phyloP scores from a whole-genome alignment of 2,888 invertebrate species.

The Limnephilus rhombicus region DNA sequence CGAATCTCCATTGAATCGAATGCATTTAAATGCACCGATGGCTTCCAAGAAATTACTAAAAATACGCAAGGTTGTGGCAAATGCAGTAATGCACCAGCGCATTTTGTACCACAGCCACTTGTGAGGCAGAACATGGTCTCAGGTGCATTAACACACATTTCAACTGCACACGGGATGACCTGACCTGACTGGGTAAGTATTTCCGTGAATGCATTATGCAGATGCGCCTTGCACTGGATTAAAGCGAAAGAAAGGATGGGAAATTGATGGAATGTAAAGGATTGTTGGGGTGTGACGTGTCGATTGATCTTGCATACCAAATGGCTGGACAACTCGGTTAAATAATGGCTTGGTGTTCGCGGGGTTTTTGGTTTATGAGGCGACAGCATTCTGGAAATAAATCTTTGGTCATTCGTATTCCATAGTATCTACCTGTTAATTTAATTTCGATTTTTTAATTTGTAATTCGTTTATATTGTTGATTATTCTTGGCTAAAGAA shows the following conservation, averaged over 20 bases:
- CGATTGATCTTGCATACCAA: background rate
- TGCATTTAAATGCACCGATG: background rate
- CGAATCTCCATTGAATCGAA: background rate
- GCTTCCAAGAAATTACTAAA: background rate
- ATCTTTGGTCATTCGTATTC: background rate
- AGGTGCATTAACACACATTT: background rate
- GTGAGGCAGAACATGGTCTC: background rate
- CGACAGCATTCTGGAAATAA: background rate
- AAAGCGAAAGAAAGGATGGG: slow-evolving; percentile 5
- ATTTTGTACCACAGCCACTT: background rate
- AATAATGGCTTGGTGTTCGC: background rate
- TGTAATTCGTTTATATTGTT: no score
- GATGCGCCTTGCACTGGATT: background rate
- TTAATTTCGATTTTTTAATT: no score
- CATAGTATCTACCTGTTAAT: no score
- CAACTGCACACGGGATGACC: background rate
- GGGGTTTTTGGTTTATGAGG: background rate
- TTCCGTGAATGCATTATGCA: slow-evolving; percentile 19
- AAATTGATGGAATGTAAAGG: background rate
- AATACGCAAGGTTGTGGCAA: background rate
- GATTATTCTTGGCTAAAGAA: no score
- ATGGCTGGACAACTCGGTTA: background rate
- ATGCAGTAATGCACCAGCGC: background rate
- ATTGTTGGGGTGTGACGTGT: background rate
- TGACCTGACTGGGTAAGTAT: slow-evolving; percentile 22